These are phyloP conservation scores for Halocynthia aurantium DNA, from an alignment of 23 tunicate species.

Conservation along the genomic window DNA sequence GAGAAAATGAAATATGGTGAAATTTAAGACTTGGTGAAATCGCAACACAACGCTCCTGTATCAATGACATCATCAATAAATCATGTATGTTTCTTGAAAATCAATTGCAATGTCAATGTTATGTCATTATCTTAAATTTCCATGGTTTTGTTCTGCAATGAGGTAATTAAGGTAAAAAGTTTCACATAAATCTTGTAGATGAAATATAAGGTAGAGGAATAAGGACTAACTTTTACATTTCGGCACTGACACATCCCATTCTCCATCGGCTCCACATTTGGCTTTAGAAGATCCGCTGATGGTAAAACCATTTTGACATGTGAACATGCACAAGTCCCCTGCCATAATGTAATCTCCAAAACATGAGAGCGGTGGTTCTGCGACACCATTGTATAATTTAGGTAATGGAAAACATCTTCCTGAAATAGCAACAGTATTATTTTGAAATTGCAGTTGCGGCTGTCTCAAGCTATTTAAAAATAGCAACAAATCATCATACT, in stretches of 20 bases:
- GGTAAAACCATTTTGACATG: conserved; percentile 37
- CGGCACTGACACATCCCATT: conserved; percentile 46
- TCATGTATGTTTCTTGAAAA: background rate
- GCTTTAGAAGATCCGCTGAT: conserved; percentile 24
- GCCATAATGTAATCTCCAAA: conserved; percentile 33
- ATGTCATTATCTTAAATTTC: too few species aligned
- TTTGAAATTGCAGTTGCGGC: background rate
- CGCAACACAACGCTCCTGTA: too few species aligned
- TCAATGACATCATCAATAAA: too few species aligned
- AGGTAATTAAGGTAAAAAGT: too few species aligned
- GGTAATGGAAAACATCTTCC: conserved; percentile 58
- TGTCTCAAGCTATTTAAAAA: background rate
- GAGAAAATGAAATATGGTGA: background rate
- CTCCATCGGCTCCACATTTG: conserved; percentile 38
- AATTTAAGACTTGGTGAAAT: background rate
- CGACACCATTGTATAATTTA: conserved; percentile 47
- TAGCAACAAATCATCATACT: conserved; percentile 17
- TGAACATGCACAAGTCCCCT: conserved; percentile 40
- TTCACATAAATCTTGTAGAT: too few species aligned
- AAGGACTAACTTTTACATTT: conserved; percentile 42
- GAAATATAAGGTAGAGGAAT: background rate
- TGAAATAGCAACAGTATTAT: background rate
- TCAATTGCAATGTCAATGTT: background rate
- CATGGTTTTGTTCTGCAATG: too few species aligned
- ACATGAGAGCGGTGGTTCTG: conserved; percentile 36